Base-by-base conservation (phyloP, 2,797 vertebrate species). In the Danio tinwini region DNA sequence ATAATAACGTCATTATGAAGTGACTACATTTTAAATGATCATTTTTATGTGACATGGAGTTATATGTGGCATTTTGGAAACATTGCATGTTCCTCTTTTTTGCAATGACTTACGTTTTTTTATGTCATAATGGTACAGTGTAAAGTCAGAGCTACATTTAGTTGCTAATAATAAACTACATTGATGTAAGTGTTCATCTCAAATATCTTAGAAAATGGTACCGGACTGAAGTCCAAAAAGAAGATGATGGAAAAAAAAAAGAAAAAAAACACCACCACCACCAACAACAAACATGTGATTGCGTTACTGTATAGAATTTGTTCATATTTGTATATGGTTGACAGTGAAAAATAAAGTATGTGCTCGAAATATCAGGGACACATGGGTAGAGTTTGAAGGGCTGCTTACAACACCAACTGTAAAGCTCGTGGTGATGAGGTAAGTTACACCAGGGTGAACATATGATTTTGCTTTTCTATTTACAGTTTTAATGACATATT, bases 11-110 rank as follows among this genome's bases (percentile, higher is more conserved):
- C 88, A 91, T 91, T 82, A 90, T 88, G 89, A 91, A 92, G 90
- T 91, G 88, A 91, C 89, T 87, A 90, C 89, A 90, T 89, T 93
- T 91, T 88, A 84, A 89, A 91, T 92, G 89, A 91, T 89, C 89
- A 90, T 93, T 91, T 84, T 78, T 92, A 91, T 93, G 92, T 93
- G 90, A 93, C 90, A 91, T 93, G 91, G 90, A 88, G 89, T 93
- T 92, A 92, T 93, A 92, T 94, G 92, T 90, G 83, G 82, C 83
- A 85, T 91, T 92, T 92, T 92, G 79, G 86, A 90, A 92, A 93
- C 93, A 93, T 93, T 93, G 92, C 93, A 94, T 94, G 92, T 92
- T 90, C 90, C 88, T 93, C 90, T 82, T 82, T 93, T 92, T 92
- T 93, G 92, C 91, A 93, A 93, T 92, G 91, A 92, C 88, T 89